Base-by-base conservation (phyloP, 2,888 invertebrate species). In the Tanypteryx hageni region DNA sequence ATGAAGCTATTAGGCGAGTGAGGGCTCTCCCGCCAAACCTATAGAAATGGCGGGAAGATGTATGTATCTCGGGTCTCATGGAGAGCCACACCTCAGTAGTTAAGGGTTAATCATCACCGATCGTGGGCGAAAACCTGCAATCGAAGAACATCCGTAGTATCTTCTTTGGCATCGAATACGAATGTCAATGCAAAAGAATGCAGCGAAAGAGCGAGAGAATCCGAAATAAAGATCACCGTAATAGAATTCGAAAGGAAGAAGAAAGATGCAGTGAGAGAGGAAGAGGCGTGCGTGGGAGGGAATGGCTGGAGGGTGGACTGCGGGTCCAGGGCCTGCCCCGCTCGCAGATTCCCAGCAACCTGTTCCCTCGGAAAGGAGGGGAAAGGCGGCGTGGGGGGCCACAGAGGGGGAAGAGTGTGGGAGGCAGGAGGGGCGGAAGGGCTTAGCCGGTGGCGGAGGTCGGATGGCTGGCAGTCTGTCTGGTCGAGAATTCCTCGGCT, bases 261-360 rank as follows among this genome's bases (percentile, higher is more conserved):
- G 44, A 44, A 5, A 44, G 44, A 44, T 1, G 44, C 22, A 31
- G 56, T 31, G 68, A 44, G 76, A 57, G 92, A 56, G 44, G 68
- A 31, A 14, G 92, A n/a, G 76, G 9, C 14, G 81, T 44, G 18
- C 31, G 61, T 86, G 16, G 58, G 27, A 14, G 14, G 44, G 31
- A n/a, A 57, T 18, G 1, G 27, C 7, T 18, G 22, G 59, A 86
- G 27, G 61, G 58, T 14, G 57, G 61, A 58, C 89, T 18, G 76
- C 31, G 59, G 64, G 92, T 92, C 92, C 92, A 68, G 64, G 27
- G 44, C 56, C 11, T 56, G 89, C 89, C 61, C 57, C 83, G 57
- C 44, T 27, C 89, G 27, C 61, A 64, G 64, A 64, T 89, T 89
- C 89, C 59, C 22, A 89, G 56, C 89, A 89, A 89, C 89, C 89